These are phyloP conservation scores for Odontomachus brunneus DNA, from an alignment of 1,140 invertebrate species.

Conservation along the genomic window DNA sequence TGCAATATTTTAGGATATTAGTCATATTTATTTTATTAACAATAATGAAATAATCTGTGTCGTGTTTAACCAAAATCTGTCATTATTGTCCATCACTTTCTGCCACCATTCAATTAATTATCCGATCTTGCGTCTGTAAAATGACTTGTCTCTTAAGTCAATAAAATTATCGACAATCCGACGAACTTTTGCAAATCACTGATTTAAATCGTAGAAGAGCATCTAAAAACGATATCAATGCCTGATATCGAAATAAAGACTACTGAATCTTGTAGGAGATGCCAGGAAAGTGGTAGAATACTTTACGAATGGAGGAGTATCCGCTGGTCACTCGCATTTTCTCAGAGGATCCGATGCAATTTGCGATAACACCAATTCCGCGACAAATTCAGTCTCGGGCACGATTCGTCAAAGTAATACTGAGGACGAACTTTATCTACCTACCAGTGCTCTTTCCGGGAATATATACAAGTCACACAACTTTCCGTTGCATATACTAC, in stretches of 20 bases:
- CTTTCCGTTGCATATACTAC: slow-evolving; percentile 8
- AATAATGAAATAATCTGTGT: too few relatives aligned
- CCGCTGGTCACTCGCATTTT: slow-evolving; percentile 64
- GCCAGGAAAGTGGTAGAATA: slow-evolving; percentile 76
- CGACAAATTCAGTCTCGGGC: slow-evolving; percentile 39
- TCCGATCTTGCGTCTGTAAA: background rate
- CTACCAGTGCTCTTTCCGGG: slow-evolving; percentile 16
- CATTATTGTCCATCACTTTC: too few relatives aligned
- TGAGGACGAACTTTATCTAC: background rate
- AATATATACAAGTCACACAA: slow-evolving; percentile 3
- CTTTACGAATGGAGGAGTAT: slow-evolving; percentile 76
- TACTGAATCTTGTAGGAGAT: slow-evolving; percentile 62
- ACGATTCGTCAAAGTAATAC: slow-evolving; percentile 3
- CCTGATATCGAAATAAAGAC: background rate
- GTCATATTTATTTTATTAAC: too few relatives aligned
- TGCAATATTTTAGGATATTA: too few relatives aligned
- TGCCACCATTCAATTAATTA: background rate
- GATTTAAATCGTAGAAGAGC: background rate
- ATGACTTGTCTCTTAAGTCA: background rate
- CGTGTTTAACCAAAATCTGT: too few relatives aligned
- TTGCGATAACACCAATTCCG: slow-evolving; percentile 14
- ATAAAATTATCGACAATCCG: background rate
- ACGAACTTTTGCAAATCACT: background rate
- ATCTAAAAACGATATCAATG: background rate
- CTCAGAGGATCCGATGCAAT: slow-evolving; percentile 17